Evolutionary conservation across 2,797 vertebrate species (phyloP).

Genomic region (Gadopsis marmoratus): DNA sequence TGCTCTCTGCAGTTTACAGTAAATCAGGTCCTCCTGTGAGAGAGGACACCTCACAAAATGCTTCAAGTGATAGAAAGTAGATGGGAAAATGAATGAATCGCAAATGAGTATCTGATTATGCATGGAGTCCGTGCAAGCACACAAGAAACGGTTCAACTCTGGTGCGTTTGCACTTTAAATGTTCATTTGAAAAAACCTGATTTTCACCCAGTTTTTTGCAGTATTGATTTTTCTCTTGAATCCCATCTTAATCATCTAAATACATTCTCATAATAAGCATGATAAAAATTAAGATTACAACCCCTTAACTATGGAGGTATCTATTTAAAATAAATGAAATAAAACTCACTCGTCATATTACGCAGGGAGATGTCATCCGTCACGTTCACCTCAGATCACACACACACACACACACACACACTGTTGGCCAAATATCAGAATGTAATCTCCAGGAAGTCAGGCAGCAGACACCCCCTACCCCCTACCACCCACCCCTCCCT

Average conservation of each 20-base stretch:
- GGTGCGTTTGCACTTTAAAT: not conserved
- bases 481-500: too few species aligned
- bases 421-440: constrained; percentile 56
- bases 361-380: constrained; percentile 62
- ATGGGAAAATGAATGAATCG: not conserved
- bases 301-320: constrained; percentile 25
- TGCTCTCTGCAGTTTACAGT: not conserved
- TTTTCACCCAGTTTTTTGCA: not conserved
- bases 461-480: not conserved
- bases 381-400: constrained; percentile 56
- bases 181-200: not conserved
- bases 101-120: not conserved
- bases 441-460: constrained; percentile 64
- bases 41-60: not conserved
- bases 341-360: constrained; percentile 49
- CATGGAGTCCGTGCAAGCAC: not conserved
- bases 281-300: constrained; percentile 11
- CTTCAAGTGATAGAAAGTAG: not conserved
- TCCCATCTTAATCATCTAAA: constrained; percentile 5
- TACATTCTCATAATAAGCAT: constrained; percentile 3
- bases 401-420: constrained; percentile 45
- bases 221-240: too few species aligned
- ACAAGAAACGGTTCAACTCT: not conserved
- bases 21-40: not conserved
- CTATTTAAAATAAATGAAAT: constrained; percentile 58